Evolutionary conservation across 2,113 vertebrate genomes (phyloP), one percentile per base, ranked within the genome.

Genomic region (Nyctibius bracteatus): DNA sequence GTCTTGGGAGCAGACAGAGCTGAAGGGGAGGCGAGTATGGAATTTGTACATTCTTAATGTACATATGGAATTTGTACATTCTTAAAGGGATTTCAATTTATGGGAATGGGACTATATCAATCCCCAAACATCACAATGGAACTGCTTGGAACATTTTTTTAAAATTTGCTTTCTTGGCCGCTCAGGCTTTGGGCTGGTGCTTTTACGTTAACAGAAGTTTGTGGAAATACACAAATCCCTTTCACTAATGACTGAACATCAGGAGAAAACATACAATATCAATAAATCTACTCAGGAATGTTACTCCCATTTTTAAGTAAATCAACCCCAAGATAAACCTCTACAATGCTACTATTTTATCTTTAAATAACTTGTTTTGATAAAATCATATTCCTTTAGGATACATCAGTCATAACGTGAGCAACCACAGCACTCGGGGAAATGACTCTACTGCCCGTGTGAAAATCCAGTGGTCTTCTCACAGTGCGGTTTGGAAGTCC

Each of bases 71-170:
- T 77, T 67, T 87, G 84, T 72, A 41, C 47, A 33, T 51, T 77
- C 58, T 44, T 65, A 66, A 31, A 66, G 37, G 35, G 85, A 94
- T 85, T 95, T 62, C n/a, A 30, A 2, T 41, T 63, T 68, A 94
- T 81, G 82, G 94, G 80, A 96, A 93, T 39, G 81, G 78, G 92
- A 95, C 91, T 91, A 61, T 79, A 86, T 94, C 59, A 33, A 92
- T 84, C 55, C 52, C 80, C 59, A 91, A 94, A 92, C 81, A 90
- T 75, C 96, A 94, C 79, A 94, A 95, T 86, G 86, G 89, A 96
- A 91, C 25, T 31, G 81, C 49, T 51, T 37, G 67, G 72, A 91
- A 81, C 66, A 46, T 46, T 43, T 33, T 41, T 55, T 35, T 24
- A 52, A 61, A 77, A 52, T 46, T 19, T 39, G 61, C 85, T 77